Conservation (phyloP, 2,113 vertebrate species). For the Oryzias celebensis region DNA sequence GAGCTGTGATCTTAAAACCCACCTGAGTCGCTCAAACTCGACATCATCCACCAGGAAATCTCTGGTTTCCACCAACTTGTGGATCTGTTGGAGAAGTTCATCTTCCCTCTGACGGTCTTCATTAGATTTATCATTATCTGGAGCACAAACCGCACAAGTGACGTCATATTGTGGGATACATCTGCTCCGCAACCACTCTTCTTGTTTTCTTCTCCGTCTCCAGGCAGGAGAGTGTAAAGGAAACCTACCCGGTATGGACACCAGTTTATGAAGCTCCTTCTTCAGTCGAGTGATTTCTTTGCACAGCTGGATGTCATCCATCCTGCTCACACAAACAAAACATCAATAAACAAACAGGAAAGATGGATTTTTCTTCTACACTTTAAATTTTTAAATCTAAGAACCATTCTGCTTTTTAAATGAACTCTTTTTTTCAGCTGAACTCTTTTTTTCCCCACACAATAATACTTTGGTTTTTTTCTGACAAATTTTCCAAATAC, state of each 20-base stretch:
- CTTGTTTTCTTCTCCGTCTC: not conserved
- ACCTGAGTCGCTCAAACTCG: slow-evolving; percentile 90
- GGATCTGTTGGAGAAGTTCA: slow-evolving; percentile 86
- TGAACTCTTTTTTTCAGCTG: too few species aligned
- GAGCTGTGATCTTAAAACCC: slow-evolving; percentile 1
- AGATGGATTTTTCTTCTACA: too few species aligned
- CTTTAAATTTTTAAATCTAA: too few species aligned
- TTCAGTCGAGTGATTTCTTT: slow-evolving; percentile 85
- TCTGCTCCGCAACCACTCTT: not conserved
- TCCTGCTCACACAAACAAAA: slow-evolving; percentile 67
- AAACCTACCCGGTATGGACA: slow-evolving; percentile 77
- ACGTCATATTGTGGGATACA: not conserved
- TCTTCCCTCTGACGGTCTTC: slow-evolving; percentile 85
- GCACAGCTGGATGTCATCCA: slow-evolving; percentile 88
- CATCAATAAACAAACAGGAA: not conserved
- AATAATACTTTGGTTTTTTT: too few species aligned
- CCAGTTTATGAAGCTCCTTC: slow-evolving; percentile 81
- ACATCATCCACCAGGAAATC: slow-evolving; percentile 91
- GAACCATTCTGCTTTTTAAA: too few species aligned
- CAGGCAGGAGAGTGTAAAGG: not conserved
- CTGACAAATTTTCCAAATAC: too few species aligned
- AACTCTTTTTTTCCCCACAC: too few species aligned
- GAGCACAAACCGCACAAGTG: not conserved
- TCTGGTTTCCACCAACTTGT: slow-evolving; percentile 88
- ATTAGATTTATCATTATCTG: slow-evolving; percentile 85